These are phyloP conservation scores for Rhynchopsitta pachyrhyncha DNA, from an alignment of 2,113 vertebrate genomes.

Conservation along the genomic window DNA sequence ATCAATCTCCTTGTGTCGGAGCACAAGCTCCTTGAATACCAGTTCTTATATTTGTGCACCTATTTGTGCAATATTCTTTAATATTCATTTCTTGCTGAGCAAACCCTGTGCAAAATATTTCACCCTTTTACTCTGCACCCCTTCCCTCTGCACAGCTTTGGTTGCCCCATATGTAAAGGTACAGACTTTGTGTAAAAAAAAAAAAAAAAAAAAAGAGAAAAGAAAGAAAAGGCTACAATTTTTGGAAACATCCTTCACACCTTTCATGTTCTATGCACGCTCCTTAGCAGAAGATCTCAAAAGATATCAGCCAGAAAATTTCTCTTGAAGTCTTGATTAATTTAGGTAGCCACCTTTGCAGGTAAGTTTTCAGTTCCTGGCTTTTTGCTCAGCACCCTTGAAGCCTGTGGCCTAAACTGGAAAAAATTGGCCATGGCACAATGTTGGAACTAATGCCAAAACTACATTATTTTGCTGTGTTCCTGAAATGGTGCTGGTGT, in stretches of 20 bases:
- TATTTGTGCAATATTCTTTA: not conserved
- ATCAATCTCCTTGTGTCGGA: not conserved
- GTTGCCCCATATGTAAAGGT: not conserved
- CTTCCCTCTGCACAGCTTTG: not conserved
- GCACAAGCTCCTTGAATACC: not conserved
- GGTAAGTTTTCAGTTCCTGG: not conserved
- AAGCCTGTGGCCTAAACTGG: not conserved
- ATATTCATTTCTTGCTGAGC: not conserved
- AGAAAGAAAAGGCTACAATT: not conserved
- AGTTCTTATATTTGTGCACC: not conserved
- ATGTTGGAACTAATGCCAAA: not conserved
- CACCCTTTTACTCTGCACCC: not conserved
- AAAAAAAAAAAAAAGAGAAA: not conserved
- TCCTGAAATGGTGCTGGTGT: not conserved
- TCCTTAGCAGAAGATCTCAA: not conserved
- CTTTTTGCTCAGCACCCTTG: not conserved
- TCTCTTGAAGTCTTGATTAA: not conserved
- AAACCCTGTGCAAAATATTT: not conserved
- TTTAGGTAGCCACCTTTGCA: not conserved
- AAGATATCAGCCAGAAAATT: not conserved
- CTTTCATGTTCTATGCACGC: not conserved
- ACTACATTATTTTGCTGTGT: not conserved
- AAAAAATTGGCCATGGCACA: fast-evolving
- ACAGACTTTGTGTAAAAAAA: not conserved
- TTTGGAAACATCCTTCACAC: not conserved